Conservation (phyloP, 2,113 vertebrate species). For the Syngnathus typhle region DNA sequence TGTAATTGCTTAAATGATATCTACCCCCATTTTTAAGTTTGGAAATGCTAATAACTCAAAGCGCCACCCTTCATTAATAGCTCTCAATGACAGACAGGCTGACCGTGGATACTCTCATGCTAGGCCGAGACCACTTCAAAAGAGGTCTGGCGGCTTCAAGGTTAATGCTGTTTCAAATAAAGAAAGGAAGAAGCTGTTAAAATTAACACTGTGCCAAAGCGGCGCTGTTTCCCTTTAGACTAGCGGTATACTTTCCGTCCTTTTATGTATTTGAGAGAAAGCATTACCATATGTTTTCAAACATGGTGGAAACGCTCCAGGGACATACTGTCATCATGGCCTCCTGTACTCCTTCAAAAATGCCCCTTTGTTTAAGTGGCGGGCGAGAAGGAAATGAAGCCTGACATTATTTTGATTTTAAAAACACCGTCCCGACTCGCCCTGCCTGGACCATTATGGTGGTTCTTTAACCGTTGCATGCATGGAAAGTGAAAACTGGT, state of each 20-base stretch:
- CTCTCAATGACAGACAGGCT: conserved; percentile 53
- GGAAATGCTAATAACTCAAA: conserved; percentile 40
- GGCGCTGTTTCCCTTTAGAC: conserved; percentile 66
- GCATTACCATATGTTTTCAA: conserved; percentile 85
- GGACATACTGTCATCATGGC: conserved; percentile 68
- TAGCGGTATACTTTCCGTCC: conserved; percentile 55
- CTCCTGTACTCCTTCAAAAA: conserved; percentile 76
- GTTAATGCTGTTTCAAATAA: conserved; percentile 67
- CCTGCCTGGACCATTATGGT: conserved; percentile 56
- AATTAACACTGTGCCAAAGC: conserved; percentile 71
- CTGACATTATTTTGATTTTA: conserved; percentile 82
- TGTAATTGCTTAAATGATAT: background rate
- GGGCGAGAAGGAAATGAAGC: conserved; percentile 77
- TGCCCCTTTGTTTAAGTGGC: conserved; percentile 69
- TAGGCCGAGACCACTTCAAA: conserved; percentile 51
- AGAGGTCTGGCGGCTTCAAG: conserved; percentile 59
- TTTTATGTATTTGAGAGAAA: conserved; percentile 81
- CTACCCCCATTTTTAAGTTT: background rate
- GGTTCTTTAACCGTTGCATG: conserved; percentile 49
- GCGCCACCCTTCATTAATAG: conserved; percentile 55
- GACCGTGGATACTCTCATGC: conserved; percentile 50
- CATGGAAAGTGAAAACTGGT: conserved; percentile 23
- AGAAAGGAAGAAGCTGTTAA: conserved; percentile 69
- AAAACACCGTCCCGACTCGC: conserved; percentile 74
- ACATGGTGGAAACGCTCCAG: conserved; percentile 76